phyloP scores from a whole-genome alignment of 2,113 vertebrate species.

The Phainopepla nitens region DNA sequence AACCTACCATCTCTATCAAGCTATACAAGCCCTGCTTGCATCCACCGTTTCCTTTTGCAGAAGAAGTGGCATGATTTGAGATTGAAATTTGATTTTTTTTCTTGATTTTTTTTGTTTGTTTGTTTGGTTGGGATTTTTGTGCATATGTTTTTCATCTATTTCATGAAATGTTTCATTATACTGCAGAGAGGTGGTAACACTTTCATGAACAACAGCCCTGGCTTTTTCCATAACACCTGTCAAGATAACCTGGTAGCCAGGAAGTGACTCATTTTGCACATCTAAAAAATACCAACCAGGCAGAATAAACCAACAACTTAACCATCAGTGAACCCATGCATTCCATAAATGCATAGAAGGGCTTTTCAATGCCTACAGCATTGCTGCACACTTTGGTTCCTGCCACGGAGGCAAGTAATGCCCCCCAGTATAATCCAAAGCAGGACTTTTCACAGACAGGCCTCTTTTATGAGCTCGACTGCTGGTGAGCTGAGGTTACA shows the following conservation, averaged over 20 bases:
- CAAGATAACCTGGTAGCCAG: neutral
- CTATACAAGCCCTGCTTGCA: fast-evolving
- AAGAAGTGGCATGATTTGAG: neutral
- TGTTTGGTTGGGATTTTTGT: neutral
- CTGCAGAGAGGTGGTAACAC: neutral
- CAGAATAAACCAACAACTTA: neutral
- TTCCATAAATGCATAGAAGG: neutral
- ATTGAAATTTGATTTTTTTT: neutral
- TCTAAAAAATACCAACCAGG: neutral
- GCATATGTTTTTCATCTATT: neutral
- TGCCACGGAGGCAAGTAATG: neutral
- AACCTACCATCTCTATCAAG: neutral
- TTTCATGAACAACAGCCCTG: neutral
- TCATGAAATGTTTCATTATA: neutral
- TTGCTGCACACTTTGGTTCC: neutral
- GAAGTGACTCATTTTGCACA: neutral
- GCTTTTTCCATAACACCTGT: neutral
- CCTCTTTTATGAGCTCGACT: neutral
- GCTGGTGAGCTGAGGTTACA: neutral
- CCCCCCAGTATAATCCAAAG: neutral
- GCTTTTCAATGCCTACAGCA: neutral
- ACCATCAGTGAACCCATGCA: neutral
- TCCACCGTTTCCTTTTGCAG: neutral
- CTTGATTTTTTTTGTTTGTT: neutral
- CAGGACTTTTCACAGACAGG: neutral